Evolutionary conservation across 2,113 vertebrate species (phyloP).

Genomic region (Neodon shergylaensis): DNA sequence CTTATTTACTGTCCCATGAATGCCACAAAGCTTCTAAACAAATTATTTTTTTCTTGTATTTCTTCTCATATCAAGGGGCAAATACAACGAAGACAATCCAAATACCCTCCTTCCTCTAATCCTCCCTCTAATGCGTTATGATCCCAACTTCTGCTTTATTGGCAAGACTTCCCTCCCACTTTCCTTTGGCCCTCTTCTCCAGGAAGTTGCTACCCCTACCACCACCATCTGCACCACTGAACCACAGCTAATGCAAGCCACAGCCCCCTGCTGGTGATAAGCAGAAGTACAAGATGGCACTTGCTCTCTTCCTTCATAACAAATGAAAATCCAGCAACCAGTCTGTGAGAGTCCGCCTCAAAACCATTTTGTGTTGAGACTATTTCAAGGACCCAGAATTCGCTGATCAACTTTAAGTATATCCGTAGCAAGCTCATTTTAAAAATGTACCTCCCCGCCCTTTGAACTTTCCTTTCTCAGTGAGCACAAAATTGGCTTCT

Average conservation of each 20-base stretch:
- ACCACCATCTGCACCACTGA: background rate
- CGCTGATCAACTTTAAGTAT: constrained; percentile 22
- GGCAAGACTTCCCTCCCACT: background rate
- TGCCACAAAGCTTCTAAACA: background rate
- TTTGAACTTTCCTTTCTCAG: background rate
- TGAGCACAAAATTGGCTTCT: background rate
- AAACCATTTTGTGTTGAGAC: background rate
- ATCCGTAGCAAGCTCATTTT: background rate
- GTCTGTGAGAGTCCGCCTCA: background rate
- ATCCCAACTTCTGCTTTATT: background rate
- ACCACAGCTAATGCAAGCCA: background rate
- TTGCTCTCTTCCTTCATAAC: background rate
- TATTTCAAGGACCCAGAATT: constrained; percentile 5
- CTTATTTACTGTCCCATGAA: background rate
- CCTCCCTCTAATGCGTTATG: background rate
- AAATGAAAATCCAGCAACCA: constrained; percentile 1
- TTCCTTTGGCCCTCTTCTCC: background rate
- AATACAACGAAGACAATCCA: background rate
- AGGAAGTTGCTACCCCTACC: background rate
- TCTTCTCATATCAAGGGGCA: background rate
- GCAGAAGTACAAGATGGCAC: background rate
- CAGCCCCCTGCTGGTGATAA: background rate
- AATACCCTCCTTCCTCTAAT: background rate
- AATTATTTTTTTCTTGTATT: background rate
- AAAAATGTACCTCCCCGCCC: background rate